Base-by-base conservation (phyloP, 2,113 vertebrate genomes). In the Anolis carolinensis region DNA sequence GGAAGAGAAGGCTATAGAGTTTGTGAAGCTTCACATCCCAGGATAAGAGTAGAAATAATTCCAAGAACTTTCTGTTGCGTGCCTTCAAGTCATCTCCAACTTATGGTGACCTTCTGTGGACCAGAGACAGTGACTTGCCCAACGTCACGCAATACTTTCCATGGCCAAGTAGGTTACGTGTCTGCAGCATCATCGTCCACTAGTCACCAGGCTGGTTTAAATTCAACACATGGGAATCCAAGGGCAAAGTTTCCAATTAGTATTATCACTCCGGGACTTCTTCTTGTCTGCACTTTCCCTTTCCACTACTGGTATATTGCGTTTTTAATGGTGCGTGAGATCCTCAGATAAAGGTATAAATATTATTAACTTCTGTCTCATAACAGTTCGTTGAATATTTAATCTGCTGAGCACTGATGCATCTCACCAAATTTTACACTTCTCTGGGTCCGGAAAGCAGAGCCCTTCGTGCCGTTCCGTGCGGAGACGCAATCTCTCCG, bases 371-470 rank as follows among this genome's bases (percentile, higher is more conserved):
- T 50, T 71, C 48, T 2, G 52, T 16, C 16, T 86, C 82, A 67
- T 87, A 85, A 82, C 39, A 87, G 18, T 83, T 79, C n/a, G 55
- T 21, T 72, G 34, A 68, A 27, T 86, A 86, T 84, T 79, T 70
- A 76, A 84, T 71, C 68, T 68, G 21, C 63, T 85, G 79, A 39
- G 27, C 32, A 71, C 13, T 39, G 20, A 20, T 8, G 16, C 16
- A 25, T 77, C 20, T 36, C 78, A 76, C 32, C 67, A 30, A 82
- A 89, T 70, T 14, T 1, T 25, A 68, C 36, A 34, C 18, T 85
- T 86, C 90, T 78, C 0, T 65, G 80, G 55, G 50, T 48, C 65
- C 36, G 1, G 27, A 65, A 73, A 88, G 25, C 7, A 81, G 13
- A 34, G 1, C 30, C 59, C 2, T 44, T 25, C 65, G 52, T 32